Percentiles rank a stretch among this genome's conserved stretches.
These are phyloP conservation scores for Peromyscus californicus DNA, from an alignment of 2,113 vertebrate species.

Conservation along the genomic window DNA sequence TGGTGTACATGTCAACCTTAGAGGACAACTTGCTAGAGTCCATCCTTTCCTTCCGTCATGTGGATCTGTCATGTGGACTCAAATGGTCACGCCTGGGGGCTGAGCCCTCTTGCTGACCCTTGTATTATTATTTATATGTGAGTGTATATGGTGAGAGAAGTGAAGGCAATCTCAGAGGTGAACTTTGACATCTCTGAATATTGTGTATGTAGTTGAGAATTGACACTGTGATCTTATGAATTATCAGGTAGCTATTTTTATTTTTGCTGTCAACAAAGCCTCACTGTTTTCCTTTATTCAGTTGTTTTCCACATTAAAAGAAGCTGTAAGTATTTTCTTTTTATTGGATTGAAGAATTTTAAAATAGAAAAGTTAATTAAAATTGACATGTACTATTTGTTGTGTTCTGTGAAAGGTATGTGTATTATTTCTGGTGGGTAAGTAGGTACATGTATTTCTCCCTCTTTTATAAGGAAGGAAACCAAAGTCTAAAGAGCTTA, in stretches of 20 bases:
- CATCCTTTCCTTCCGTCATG: not conserved
- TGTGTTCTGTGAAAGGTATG: not conserved
- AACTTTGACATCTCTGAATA: constrained; percentile 43
- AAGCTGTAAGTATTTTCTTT: not conserved
- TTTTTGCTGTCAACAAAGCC: constrained; percentile 53
- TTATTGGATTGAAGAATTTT: constrained; percentile 40
- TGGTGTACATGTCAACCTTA: not conserved
- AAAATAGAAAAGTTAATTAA: constrained; percentile 38
- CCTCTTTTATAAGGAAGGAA: constrained; percentile 7
- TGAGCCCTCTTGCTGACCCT: not conserved
- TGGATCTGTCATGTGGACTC: too few species aligned
- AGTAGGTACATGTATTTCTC: not conserved
- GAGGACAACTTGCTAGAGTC: not conserved
- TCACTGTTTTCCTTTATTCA: constrained; percentile 45
- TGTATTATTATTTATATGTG: not conserved
- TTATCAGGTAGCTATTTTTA: constrained; percentile 50
- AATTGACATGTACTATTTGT: not conserved
- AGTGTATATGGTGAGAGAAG: constrained; percentile 12
- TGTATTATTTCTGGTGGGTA: not conserved
- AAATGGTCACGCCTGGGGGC: not conserved
- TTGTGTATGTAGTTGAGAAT: constrained; percentile 7
- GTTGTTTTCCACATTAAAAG: constrained; percentile 37
- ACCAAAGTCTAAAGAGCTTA: not conserved
- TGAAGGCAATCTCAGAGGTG: not conserved
- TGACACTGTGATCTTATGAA: not conserved